Base-by-base conservation (phyloP, 2,888 invertebrate genomes). In the Fragum sueziense region DNA sequence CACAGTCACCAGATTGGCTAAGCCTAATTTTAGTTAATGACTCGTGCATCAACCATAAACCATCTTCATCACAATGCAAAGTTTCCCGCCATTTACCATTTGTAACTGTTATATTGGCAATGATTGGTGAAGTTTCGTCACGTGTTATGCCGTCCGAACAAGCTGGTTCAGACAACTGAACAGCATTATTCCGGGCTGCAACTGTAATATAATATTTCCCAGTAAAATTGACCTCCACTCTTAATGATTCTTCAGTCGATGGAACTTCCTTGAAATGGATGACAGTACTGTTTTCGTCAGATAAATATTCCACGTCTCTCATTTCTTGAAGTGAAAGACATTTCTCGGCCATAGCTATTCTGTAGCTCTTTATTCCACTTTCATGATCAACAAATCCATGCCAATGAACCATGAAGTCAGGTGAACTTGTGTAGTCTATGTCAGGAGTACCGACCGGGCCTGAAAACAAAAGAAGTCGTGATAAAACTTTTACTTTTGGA, bases 111-210 rank as follows among this genome's bases (percentile, higher is more conserved):
- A 88, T 22, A 65, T 88, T 85, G 14, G 25, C 20, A 6, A 88
- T 59, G 6, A 33, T 25, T 0, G 89, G 88, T 9, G 80, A 65
- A 1, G 81, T 77, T 11, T 33, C 76, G 76, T 89, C 89, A 6
- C 84, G 61, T 0, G 74, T 76, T 17, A 90, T 79, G 0, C 90
- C 90, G 72, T 89, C 88, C 2, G 88, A 88, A 65, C 90, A 90
- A 0, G 79, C 87, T 6, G 81, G 75, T 25, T 69, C 75, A 1
- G 90, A 89, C 0, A 88, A 81, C 51, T 80, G 82, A 74, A 88
- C 59, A 1, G 89, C 90, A 68, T 86, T 82, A 73, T 89, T 90
- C 37, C 81, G 83, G 7, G 90, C 90, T 9, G 88, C 76, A 20
- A 89, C 77, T 2, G 86, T 65, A 3, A 70, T 57, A 31, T 29